Evolutionary conservation across 2,113 vertebrate genomes (phyloP).

Genomic region (Platichthys flesus): DNA sequence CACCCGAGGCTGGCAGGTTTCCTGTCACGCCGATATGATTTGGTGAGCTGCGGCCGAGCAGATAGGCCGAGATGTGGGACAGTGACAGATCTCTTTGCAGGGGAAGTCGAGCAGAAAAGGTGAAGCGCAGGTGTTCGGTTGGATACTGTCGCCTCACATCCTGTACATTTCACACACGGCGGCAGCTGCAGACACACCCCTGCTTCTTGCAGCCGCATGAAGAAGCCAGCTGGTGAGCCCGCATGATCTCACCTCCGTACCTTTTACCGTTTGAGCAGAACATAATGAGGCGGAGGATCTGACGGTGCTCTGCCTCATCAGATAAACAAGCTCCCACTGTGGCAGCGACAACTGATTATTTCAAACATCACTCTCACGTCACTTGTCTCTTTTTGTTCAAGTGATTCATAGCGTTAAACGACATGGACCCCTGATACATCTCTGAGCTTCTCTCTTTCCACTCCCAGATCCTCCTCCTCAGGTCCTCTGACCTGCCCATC

Average conservation of each 20-base stretch:
- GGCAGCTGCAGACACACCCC: constrained; percentile 65
- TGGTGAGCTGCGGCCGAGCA: constrained; percentile 37
- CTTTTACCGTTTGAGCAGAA: constrained; percentile 17
- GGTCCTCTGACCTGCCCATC: too few relatives aligned
- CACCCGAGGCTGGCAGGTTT: constrained; percentile 44
- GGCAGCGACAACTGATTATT: not conserved
- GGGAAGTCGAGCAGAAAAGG: constrained; percentile 75
- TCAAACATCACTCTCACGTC: not conserved
- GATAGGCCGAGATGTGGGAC: constrained; percentile 58
- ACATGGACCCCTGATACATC: too few relatives aligned
- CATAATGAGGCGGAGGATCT: constrained; percentile 36
- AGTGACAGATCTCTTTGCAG: constrained; percentile 75
- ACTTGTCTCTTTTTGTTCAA: too few relatives aligned
- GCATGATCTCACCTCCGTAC: constrained; percentile 43
- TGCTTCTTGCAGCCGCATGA: constrained; percentile 28
- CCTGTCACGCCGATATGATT: constrained; percentile 59
- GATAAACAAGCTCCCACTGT: constrained; percentile 6
- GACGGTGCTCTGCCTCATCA: constrained; percentile 25
- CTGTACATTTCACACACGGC: constrained; percentile 56
- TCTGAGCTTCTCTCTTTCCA: too few relatives aligned
- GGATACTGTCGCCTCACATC: constrained; percentile 69
- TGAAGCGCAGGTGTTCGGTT: constrained; percentile 81
- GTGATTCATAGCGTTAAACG: too few relatives aligned
- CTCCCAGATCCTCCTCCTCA: too few relatives aligned
- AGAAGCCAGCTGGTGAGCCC: constrained; percentile 61